A percentile compares a stretch with the other conserved stretches of the same genome.
These are phyloP conservation scores for Margaritifera margaritifera DNA, from an alignment of 2,888 invertebrate species.

Conservation along the genomic window DNA sequence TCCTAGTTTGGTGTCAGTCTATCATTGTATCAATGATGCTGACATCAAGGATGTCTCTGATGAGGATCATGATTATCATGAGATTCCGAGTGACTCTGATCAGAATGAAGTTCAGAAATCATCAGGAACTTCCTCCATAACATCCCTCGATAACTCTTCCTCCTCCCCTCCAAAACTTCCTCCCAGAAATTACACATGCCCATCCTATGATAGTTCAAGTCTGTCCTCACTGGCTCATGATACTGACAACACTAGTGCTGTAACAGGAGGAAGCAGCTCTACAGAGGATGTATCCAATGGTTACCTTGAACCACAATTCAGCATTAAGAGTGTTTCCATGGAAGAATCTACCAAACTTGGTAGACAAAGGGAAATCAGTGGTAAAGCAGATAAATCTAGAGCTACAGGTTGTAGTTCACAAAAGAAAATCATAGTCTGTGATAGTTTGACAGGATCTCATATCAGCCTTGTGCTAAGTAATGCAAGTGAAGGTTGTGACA, in stretches of 20 bases:
- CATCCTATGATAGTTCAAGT: conserved; percentile 36
- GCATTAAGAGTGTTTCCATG: conserved; percentile 1
- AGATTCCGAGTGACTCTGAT: conserved; percentile 44
- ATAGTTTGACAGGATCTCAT: neutral
- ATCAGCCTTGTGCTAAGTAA: conserved; percentile 9
- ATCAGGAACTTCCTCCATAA: neutral
- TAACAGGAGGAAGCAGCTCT: conserved; percentile 31
- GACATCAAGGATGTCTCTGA: conserved; percentile 19
- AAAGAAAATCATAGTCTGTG: too few species aligned
- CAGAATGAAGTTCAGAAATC: neutral
- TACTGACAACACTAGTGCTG: conserved; percentile 18
- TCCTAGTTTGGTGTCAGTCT: conserved; percentile 18
- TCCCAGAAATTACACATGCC: conserved; percentile 37
- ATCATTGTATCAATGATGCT: conserved; percentile 36
- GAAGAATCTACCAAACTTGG: conserved; percentile 11
- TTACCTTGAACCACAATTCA: conserved; percentile 15
- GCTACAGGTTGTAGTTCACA: too few species aligned
- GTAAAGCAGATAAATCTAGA: too few species aligned
- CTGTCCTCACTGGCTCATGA: conserved; percentile 31
- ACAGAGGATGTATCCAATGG: conserved; percentile 30
- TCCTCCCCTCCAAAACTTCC: conserved; percentile 52
- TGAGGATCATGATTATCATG: conserved; percentile 54
- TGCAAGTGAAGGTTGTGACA: conserved; percentile 4
- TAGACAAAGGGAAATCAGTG: neutral
- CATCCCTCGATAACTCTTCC: conserved; percentile 12